Evolutionary conservation across 2,888 invertebrate genomes (phyloP).

Genomic region (Andrena chrysosceles): DNA sequence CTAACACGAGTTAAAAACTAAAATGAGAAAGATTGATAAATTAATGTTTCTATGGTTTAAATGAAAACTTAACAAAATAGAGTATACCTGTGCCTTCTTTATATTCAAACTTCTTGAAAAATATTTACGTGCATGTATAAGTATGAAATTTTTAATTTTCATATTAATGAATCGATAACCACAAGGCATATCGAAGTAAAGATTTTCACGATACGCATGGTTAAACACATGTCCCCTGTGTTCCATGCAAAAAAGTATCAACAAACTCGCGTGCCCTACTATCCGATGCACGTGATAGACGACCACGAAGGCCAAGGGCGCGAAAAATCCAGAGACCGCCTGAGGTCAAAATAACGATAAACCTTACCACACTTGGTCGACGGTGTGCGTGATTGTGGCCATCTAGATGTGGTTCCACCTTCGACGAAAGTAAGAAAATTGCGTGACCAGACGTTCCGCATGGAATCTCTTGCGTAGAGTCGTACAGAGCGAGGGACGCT

Average conservation of each 20-base stretch:
- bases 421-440: slow-evolving; percentile 4
- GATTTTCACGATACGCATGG: not conserved
- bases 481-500: not conserved
- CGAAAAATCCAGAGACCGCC: not conserved
- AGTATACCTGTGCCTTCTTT: no score
- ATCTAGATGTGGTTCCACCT: not conserved
- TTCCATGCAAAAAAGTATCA: not conserved
- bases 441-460: slow-evolving; percentile 32
- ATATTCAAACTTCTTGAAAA: no score
- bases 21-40: no score
- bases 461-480: slow-evolving; percentile 21
- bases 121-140: no score
- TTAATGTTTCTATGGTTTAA: no score
- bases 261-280: not conserved
- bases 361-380: not conserved
- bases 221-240: not conserved
- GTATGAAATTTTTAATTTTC: not conserved
- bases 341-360: slow-evolving; percentile 27
- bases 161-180: not conserved
- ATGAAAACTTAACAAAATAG: no score
- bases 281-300: not conserved
- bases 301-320: slow-evolving; percentile 26
- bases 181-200: not conserved
- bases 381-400: not conserved
- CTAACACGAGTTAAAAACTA: no score